Evolutionary conservation across 2,113 vertebrate genomes (phyloP).

Genomic region (Centropus unirufus): DNA sequence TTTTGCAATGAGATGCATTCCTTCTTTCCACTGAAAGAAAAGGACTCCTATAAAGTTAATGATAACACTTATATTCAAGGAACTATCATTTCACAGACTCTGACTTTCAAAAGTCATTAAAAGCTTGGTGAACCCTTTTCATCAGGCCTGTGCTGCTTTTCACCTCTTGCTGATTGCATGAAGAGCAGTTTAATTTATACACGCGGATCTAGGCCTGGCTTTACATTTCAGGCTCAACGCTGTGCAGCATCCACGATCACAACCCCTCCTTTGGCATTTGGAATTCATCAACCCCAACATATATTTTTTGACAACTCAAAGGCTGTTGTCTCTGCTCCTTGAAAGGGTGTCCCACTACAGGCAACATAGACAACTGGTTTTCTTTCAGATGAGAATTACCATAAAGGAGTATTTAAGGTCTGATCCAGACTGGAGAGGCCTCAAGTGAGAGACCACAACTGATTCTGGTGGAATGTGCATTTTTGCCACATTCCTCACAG

Average conservation of each 20-base stretch:
- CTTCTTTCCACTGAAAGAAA: not conserved
- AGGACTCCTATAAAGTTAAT: not conserved
- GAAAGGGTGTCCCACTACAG: not conserved
- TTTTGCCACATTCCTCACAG: not conserved
- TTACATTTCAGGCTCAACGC: not conserved
- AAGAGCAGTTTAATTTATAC: constrained; percentile 13
- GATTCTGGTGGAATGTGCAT: not conserved
- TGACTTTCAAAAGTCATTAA: not conserved
- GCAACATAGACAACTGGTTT: not conserved
- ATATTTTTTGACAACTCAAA: not conserved
- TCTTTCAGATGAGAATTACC: not conserved
- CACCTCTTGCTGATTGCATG: not conserved
- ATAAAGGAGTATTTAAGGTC: not conserved
- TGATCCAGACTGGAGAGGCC: not conserved
- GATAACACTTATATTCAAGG: not conserved
- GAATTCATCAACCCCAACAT: not conserved
- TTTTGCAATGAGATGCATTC: not conserved
- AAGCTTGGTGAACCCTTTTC: not conserved
- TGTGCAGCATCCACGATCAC: not conserved
- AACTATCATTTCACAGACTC: not conserved
- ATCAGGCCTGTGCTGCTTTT: not conserved
- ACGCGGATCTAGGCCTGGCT: not conserved
- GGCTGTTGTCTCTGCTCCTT: not conserved
- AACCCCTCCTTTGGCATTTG: not conserved
- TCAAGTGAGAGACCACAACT: not conserved